Percentiles rank a stretch among this genome's conserved stretches.
Conservation (phyloP, 2,888 invertebrate species). For the Tuta absoluta region DNA sequence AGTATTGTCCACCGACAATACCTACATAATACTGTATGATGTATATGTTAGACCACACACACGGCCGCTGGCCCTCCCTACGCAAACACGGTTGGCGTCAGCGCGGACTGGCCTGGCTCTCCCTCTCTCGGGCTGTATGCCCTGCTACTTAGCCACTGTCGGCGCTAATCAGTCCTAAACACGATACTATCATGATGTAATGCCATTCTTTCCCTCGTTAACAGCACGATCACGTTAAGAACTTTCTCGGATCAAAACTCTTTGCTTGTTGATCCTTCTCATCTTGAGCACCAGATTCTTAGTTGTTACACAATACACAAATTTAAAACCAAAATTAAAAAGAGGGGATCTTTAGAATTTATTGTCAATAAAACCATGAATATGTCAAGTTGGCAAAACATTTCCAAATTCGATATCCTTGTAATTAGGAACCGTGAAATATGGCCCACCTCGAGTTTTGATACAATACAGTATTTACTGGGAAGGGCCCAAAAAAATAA, state of each 20-base stretch:
- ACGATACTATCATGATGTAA: conserved; percentile 69
- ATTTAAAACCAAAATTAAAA: neutral
- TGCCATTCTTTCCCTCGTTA: conserved; percentile 71
- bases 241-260: conserved; percentile 55
- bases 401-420: conserved; percentile 47
- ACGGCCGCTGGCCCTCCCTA: conserved; percentile 58
- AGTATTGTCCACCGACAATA: conserved; percentile 30
- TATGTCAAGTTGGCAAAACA: conserved; percentile 56
- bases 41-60: conserved; percentile 68
- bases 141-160: conserved; percentile 58
- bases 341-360: conserved; percentile 2
- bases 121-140: conserved; percentile 59
- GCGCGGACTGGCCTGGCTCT: conserved; percentile 52
- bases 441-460: conserved; percentile 62
- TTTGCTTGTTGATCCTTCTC: conserved; percentile 41
- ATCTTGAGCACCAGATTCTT: conserved; percentile 30
- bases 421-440: conserved; percentile 75
- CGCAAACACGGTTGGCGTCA: conserved; percentile 67
- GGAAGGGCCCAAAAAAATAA: conserved; percentile 75
- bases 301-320: conserved; percentile 29
- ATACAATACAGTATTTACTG: conserved; percentile 74
- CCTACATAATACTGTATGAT: conserved; percentile 32
- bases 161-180: conserved; percentile 71
- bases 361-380: conserved; percentile 30
- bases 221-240: conserved; percentile 63